phyloP scores from a whole-genome alignment of 2,888 invertebrate species.

The Rhagium mordax region DNA sequence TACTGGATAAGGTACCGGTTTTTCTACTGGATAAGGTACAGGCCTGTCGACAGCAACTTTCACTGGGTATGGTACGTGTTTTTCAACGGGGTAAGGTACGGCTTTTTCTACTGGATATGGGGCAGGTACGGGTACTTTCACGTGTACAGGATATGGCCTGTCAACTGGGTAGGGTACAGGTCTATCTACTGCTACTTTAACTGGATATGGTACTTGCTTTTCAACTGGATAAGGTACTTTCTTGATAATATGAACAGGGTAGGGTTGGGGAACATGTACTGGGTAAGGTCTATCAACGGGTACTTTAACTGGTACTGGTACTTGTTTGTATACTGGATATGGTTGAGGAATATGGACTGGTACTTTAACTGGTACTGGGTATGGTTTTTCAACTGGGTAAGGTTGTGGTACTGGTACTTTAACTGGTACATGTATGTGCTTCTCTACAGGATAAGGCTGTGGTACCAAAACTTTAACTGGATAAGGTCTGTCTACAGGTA shows the following conservation, averaged over 20 bases:
- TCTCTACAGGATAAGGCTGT: slow-evolving; percentile 86
- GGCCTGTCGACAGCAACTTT: slow-evolving; percentile 74
- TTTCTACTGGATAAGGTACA: slow-evolving; percentile 75
- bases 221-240: slow-evolving; percentile 81
- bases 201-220: slow-evolving; percentile 78
- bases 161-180: slow-evolving; percentile 76
- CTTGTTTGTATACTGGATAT: slow-evolving; percentile 80
- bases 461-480: slow-evolving; percentile 86
- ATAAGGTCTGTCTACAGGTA: slow-evolving; percentile 83
- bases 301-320: slow-evolving; percentile 81
- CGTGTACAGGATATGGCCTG: slow-evolving; percentile 76
- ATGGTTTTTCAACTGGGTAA: slow-evolving; percentile 84
- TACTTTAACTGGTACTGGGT: slow-evolving; percentile 83
- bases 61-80: slow-evolving; percentile 72
- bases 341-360: slow-evolving; percentile 84
- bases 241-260: slow-evolving; percentile 79
- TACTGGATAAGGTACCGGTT: slow-evolving; percentile 79
- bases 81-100: slow-evolving; percentile 78
- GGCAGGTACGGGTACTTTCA: slow-evolving; percentile 78
- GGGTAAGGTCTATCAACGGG: slow-evolving; percentile 81
- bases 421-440: slow-evolving; percentile 82
- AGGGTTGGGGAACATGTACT: slow-evolving; percentile 79
- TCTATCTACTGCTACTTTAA: slow-evolving; percentile 74
- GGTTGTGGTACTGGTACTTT: slow-evolving; percentile 84
- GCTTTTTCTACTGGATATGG: slow-evolving; percentile 81